Base-by-base conservation (phyloP, 30 jellyfish, hydroid and myxozoan genomes). In the Aurelia coerulea region DNA sequence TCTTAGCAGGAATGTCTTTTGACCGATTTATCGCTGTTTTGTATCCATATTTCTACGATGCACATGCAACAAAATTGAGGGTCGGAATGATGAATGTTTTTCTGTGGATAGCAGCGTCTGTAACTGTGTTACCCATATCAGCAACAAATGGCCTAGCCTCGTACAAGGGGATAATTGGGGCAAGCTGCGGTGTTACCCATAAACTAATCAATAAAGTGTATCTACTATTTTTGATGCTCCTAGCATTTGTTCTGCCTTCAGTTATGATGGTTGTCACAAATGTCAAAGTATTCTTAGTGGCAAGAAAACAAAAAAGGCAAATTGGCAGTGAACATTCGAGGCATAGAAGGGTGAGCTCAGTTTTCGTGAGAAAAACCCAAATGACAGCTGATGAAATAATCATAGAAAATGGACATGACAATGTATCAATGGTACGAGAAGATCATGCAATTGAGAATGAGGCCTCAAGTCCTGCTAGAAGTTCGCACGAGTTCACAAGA, bases 21-120 rank as follows among this genome's bases (percentile, higher is more conserved):
- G 91, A 81, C 37, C 59, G 91, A 15, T 81, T 17, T 15, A 68
- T 54, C 4, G 91, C 91, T n/a, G 78, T 81, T 4, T 16, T 73
- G 6, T 70, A 23, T 42, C 91, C 91, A 9, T 81, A 46, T 32
- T 58, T 81, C 54, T 81, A 81, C 72, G 34, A 53, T 9, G 62
- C 56, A 68, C 37, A 81, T 17, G 64, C 78, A 3, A 51, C 91
- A 10, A 81, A 35, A 68, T 15, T 6, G 71, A 68, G 16, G 11
- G 69, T 54, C 17, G 33, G n/a, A 1, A 14, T 69, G 71, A 50
- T 60, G 18, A 81, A 65, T 51, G 17, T 54, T 5, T 23, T 56
- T 12, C 41, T 71, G 1, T 81, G 91, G 91, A 11, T 81, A 8
- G 31, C 62, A 33, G 73, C 84, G 2, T 8, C 53, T n/a, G 35